These are phyloP conservation scores for Reticulitermes speratus DNA, from an alignment of 1,140 invertebrate genomes.

Conservation along the genomic window DNA sequence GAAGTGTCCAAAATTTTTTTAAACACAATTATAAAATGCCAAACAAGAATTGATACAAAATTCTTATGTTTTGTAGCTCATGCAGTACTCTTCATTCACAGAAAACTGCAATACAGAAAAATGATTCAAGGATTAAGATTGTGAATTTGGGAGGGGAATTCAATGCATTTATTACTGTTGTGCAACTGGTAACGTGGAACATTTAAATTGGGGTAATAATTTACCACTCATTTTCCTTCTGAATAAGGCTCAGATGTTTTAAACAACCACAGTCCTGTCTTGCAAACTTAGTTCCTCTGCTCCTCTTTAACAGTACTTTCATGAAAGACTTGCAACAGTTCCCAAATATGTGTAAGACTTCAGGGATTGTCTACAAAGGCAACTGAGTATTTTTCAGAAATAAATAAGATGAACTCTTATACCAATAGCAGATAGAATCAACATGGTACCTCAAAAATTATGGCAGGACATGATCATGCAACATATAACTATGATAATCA, in stretches of 20 bases:
- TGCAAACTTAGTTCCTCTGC: background rate
- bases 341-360: constrained; percentile 8
- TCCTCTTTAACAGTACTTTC: background rate
- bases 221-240: background rate
- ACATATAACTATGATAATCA: background rate
- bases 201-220: background rate
- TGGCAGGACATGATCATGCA: background rate
- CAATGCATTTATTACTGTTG: background rate
- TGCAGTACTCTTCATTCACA: no score
- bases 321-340: background rate
- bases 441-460: constrained; percentile 32
- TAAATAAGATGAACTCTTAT: background rate
- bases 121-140: background rate
- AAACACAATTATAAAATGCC: no score
- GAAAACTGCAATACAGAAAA: background rate
- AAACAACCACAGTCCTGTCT: background rate
- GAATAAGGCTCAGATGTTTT: background rate
- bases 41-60: no score
- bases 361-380: constrained; percentile 24
- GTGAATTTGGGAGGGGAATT: background rate
- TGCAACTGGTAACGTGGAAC: background rate
- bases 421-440: constrained; percentile 24
- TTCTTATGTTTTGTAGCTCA: no score
- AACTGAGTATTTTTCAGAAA: constrained; percentile 21
- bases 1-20: no score